Conservation (phyloP, 1,140 invertebrate genomes). For the Bacillus rossius region DNA sequence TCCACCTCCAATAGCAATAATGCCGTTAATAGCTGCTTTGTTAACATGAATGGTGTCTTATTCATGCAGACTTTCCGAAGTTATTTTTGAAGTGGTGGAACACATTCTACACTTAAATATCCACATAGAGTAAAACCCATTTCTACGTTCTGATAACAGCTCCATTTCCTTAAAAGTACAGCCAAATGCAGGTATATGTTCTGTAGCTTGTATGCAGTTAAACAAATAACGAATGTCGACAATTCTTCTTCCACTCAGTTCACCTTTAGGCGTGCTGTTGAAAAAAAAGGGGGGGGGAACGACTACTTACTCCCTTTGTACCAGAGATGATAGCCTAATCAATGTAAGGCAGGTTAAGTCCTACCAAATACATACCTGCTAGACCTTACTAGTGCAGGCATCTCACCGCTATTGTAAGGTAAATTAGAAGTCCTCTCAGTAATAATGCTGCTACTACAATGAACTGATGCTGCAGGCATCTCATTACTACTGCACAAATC, state of each 20-base stretch:
- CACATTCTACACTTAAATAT: conserved; percentile 4
- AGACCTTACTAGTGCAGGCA: too few relatives aligned
- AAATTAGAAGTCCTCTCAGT: too few relatives aligned
- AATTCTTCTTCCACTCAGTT: not conserved
- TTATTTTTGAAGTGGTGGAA: not conserved
- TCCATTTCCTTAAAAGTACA: not conserved
- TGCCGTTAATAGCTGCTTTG: conserved; percentile 2
- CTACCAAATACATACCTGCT: too few relatives aligned
- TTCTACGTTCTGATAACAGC: not conserved
- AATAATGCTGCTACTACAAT: too few relatives aligned
- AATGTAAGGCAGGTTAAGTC: too few relatives aligned
- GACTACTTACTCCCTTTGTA: too few relatives aligned
- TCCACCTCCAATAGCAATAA: conserved; percentile 8
- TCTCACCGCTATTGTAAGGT: too few relatives aligned
- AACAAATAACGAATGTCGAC: not conserved
- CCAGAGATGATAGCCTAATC: too few relatives aligned
- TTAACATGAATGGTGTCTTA: not conserved
- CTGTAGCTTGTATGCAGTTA: not conserved
- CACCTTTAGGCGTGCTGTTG: too few relatives aligned
- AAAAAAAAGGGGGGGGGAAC: too few relatives aligned
- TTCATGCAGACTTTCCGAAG: not conserved
- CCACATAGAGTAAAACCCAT: conserved; percentile 1
- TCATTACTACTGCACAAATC: too few relatives aligned
- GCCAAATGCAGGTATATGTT: not conserved
- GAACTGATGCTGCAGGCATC: too few relatives aligned